Conservation (phyloP, 2,113 vertebrate species). For the Heterocephalus glaber region DNA sequence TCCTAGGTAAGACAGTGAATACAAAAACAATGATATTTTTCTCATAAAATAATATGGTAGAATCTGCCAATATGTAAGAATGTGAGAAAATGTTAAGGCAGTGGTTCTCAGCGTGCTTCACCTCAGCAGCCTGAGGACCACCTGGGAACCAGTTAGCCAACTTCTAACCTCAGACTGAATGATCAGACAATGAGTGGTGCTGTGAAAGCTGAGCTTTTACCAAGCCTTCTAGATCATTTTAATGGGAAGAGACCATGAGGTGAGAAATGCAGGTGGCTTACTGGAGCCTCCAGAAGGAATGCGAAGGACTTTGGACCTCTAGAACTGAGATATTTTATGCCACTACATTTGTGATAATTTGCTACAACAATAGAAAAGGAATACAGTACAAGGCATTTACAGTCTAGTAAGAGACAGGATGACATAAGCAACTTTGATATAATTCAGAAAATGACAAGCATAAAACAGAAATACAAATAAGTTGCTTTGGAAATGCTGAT, state of each 20-base stretch:
- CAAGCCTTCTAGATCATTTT: neutral
- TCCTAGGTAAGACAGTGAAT: neutral
- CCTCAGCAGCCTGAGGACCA: neutral
- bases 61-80: neutral
- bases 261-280: neutral
- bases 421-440: neutral
- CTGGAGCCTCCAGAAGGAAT: neutral
- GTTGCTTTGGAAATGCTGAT: neutral
- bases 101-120: neutral
- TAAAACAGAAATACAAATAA: conserved; percentile 17
- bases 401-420: neutral
- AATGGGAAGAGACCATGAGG: neutral
- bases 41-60: neutral
- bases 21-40: neutral
- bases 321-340: neutral
- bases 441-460: neutral
- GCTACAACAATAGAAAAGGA: neutral
- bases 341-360: neutral
- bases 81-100: neutral
- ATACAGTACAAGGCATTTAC: neutral
- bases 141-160: neutral
- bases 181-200: neutral
- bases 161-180: neutral
- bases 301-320: neutral
- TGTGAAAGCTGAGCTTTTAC: neutral